Conservation (phyloP, 2,888 invertebrate genomes). For the Cosmopolites sordidus region DNA sequence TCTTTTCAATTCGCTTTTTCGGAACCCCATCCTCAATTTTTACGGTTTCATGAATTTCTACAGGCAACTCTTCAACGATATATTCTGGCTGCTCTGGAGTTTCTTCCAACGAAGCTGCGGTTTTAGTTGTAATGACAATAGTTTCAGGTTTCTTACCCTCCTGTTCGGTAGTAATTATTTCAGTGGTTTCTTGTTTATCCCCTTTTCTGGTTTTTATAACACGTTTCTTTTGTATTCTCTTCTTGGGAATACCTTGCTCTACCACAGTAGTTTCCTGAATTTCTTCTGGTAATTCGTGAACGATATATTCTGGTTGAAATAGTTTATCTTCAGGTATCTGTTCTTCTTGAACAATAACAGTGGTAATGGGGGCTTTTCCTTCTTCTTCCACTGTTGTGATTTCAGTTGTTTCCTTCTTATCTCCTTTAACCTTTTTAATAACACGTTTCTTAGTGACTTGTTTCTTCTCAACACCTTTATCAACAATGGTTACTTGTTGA, state of each 20-base stretch:
- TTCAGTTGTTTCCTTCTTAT: slow-evolving; percentile 37
- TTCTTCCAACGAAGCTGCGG: slow-evolving; percentile 29
- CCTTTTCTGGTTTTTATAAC: slow-evolving; percentile 46
- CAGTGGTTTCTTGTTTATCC: slow-evolving; percentile 42
- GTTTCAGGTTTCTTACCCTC: slow-evolving; percentile 33
- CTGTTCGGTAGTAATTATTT: slow-evolving; percentile 30
- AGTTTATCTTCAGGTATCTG: slow-evolving; percentile 27
- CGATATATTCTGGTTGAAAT: slow-evolving; percentile 30
- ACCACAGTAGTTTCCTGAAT: slow-evolving; percentile 30
- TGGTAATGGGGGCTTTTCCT: slow-evolving; percentile 46
- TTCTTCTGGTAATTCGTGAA: slow-evolving; percentile 34
- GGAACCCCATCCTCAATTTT: slow-evolving; percentile 45
- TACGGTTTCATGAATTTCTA: slow-evolving; percentile 33
- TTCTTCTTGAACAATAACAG: slow-evolving; percentile 43
- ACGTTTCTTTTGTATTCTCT: slow-evolving; percentile 43
- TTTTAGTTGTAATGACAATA: slow-evolving; percentile 35
- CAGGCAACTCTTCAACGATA: slow-evolving; percentile 28
- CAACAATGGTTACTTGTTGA: slow-evolving; percentile 44
- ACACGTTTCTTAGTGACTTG: slow-evolving; percentile 39
- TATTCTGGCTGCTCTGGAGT: slow-evolving; percentile 22
- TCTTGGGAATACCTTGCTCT: slow-evolving; percentile 25
- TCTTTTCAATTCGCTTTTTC: slow-evolving; percentile 34
- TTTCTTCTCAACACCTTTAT: slow-evolving; percentile 23
- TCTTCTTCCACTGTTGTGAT: slow-evolving; percentile 47
- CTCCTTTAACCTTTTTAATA: slow-evolving; percentile 28